These are phyloP conservation scores for Drosophila mettleri DNA, from an alignment of 2,888 invertebrate genomes.

Conservation along the genomic window DNA sequence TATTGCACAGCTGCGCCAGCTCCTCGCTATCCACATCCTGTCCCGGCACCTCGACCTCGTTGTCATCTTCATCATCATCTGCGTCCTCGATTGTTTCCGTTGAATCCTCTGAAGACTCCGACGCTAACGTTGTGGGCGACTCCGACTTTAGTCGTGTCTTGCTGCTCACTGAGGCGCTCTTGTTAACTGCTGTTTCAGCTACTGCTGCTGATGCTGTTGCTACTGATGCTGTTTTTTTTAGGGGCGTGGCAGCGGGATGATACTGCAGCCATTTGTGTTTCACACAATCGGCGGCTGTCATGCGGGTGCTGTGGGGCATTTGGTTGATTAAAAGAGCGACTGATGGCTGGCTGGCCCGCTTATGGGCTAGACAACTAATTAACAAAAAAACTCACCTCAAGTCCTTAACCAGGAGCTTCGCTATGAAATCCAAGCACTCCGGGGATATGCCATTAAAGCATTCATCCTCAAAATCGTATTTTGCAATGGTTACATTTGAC, in stretches of 20 bases:
- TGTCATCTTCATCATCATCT: slow-evolving; percentile 38
- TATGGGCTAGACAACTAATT: slow-evolving; percentile 61
- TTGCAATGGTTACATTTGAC: slow-evolving; percentile 98
- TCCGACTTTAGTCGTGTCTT: slow-evolving; percentile 79
- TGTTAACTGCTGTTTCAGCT: slow-evolving; percentile 72
- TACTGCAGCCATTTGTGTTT: slow-evolving; percentile 94
- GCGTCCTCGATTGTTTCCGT: slow-evolving; percentile 72
- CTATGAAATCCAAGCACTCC: slow-evolving; percentile 98
- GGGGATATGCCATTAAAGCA: slow-evolving; percentile 97
- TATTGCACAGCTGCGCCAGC: slow-evolving; percentile 60
- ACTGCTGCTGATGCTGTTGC: slow-evolving; percentile 71
- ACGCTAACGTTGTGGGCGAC: slow-evolving; percentile 79
- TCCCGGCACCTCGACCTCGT: slow-evolving; percentile 30
- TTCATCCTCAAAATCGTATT: slow-evolving; percentile 99
- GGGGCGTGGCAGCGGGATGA: slow-evolving; percentile 82
- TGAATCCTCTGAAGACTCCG: slow-evolving; percentile 70
- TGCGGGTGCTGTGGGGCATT: slow-evolving; percentile 88
- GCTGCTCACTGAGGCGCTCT: slow-evolving; percentile 60
- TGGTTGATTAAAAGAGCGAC: slow-evolving; percentile 54
- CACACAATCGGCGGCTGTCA: slow-evolving; percentile 93
- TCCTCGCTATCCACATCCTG: slow-evolving; percentile 52
- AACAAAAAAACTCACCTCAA: slow-evolving; percentile 89
- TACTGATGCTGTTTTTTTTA: slow-evolving; percentile 17
- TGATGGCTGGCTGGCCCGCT: slow-evolving; percentile 32
- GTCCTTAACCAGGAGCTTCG: slow-evolving; percentile 95